A percentile compares a stretch with the other conserved stretches of the same genome.
Conservation (phyloP, 2,113 vertebrate genomes). For the Cricetomys ansorgei region DNA sequence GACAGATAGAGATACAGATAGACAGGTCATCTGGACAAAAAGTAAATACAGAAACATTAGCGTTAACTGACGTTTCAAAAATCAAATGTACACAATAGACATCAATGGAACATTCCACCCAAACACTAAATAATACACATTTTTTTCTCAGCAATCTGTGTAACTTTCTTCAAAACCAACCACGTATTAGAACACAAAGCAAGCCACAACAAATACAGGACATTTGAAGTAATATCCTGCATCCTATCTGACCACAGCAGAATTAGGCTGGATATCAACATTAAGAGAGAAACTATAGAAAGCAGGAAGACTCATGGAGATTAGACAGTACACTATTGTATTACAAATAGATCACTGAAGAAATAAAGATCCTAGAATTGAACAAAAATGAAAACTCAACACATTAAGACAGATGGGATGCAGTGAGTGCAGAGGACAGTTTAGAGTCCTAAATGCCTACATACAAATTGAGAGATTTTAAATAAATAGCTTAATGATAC, state of each 20-base stretch:
- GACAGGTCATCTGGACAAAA: background rate
- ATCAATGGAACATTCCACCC: background rate
- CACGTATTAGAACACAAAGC: background rate
- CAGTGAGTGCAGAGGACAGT: background rate
- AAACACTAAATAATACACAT: background rate
- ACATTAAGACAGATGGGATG: background rate
- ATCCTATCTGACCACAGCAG: background rate
- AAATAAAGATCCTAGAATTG: background rate
- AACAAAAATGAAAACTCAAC: background rate
- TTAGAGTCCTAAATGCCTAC: background rate
- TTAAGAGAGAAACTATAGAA: background rate
- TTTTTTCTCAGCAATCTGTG: background rate
- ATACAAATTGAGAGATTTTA: background rate
- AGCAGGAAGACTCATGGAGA: background rate
- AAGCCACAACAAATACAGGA: background rate
- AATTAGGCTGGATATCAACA: background rate
- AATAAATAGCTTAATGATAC: background rate
- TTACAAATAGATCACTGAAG: background rate
- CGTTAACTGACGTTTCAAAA: background rate
- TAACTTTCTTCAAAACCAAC: background rate
- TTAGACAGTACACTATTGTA: background rate
- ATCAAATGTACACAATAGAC: background rate
- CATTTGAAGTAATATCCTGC: background rate
- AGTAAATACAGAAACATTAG: background rate
- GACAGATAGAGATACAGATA: background rate